Conservation (phyloP, 2,113 vertebrate species). For the Morone saxatilis region DNA sequence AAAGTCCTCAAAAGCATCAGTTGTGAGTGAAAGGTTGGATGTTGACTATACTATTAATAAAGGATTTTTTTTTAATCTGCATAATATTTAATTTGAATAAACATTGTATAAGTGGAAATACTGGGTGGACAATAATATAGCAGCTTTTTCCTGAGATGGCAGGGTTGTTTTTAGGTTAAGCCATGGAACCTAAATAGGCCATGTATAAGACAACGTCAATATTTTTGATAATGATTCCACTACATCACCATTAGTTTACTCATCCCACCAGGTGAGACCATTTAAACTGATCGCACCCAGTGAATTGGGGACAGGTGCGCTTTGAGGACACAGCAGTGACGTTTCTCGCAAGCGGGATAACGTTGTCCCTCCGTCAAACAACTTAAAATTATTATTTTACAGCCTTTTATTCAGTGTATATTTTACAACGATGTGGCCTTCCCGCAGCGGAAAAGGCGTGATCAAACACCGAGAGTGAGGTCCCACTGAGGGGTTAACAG, state of each 20-base stretch:
- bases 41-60: neutral
- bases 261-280: constrained; percentile 55
- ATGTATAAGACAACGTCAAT: neutral
- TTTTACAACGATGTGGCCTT: neutral
- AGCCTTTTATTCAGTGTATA: neutral
- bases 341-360: no score
- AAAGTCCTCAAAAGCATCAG: neutral
- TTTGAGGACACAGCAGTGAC: accelerated
- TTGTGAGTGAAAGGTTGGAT: neutral
- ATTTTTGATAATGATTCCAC: neutral
- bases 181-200: neutral
- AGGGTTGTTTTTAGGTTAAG: no score
- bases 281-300: constrained; percentile 32
- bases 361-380: accelerated
- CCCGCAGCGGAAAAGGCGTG: neutral
- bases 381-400: neutral
- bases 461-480: neutral
- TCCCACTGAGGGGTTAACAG: neutral
- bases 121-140: no score
- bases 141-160: no score
- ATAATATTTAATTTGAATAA: neutral
- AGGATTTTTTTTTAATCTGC: neutral
- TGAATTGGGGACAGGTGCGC: constrained; percentile 43
- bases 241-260: neutral
- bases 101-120: neutral